Percentiles rank a stretch among this genome's conserved stretches.
Conservation (phyloP, 2,888 invertebrate species). For the Nomada fabriciana region DNA sequence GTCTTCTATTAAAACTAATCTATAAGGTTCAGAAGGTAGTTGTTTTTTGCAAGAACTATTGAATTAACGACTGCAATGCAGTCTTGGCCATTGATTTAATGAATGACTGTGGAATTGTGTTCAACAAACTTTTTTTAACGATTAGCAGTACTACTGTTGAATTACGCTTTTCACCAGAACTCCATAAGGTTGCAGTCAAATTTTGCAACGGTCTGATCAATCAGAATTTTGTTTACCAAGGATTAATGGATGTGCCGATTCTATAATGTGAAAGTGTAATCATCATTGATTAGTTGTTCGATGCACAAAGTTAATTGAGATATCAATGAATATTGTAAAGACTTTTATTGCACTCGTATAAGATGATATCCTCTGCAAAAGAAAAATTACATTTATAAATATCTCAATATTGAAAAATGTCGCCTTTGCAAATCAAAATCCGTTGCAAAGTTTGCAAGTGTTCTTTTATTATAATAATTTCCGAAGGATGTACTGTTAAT, state of each 20-base stretch:
- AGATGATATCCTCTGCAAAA: not conserved
- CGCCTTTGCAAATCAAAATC: constrained; percentile 40
- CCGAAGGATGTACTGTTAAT: constrained; percentile 63
- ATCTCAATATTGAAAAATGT: not conserved
- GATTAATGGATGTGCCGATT: constrained; percentile 15
- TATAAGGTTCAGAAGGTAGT: constrained; percentile 52
- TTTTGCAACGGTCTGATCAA: constrained; percentile 44
- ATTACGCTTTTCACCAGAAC: constrained; percentile 57
- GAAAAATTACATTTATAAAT: not conserved
- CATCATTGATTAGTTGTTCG: constrained; percentile 19
- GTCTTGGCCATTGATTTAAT: constrained; percentile 64
- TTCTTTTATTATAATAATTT: constrained; percentile 69
- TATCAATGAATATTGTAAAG: constrained; percentile 2
- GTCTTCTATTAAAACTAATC: constrained; percentile 55
- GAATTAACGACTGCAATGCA: constrained; percentile 63
- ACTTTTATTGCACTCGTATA: constrained; percentile 10
- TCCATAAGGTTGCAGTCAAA: constrained; percentile 34
- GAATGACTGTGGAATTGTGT: constrained; percentile 71
- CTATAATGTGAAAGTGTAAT: not conserved
- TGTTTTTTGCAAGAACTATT: constrained; percentile 60
- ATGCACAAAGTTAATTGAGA: constrained; percentile 19
- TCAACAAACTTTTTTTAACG: constrained; percentile 60
- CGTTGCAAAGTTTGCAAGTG: constrained; percentile 64
- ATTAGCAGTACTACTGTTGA: constrained; percentile 57
- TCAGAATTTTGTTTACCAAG: constrained; percentile 7